Base-by-base conservation (phyloP, 2,797 vertebrate species). In the Holocentrus rufus region DNA sequence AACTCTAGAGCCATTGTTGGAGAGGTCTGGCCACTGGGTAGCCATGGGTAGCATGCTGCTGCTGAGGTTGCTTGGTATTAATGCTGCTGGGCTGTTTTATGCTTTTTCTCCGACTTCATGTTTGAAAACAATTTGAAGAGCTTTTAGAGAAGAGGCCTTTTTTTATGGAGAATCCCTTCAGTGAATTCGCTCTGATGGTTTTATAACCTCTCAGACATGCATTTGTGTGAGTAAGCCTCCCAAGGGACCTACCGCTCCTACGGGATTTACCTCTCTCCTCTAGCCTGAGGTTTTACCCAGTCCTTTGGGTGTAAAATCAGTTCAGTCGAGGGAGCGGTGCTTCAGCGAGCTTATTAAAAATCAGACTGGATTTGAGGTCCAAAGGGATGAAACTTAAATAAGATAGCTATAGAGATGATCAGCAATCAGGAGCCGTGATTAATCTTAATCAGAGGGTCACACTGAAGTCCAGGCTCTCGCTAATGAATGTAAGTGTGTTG, bases 361-460 rank as follows among this genome's bases (percentile, higher is more conserved):
- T 67, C 55, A 60, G 61, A 56, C 42, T 20, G 71, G 60, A 72
- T 87, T 81, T 64, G 1, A 59, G 55, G 75, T 76, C 81, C 65
- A 73, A 56, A 68, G 74, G 72, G 72, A 76, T 72, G 27, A 57
- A 84, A 83, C 52, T 73, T 34, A 56, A 74, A 73, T 70, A 81
- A 78, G 62, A 88, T 77, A 66, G 62, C 54, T 79, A 57, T 72
- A 63, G 82, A 85, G 77, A 86, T 87, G 82, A 92, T 89, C 83
- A 80, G 67, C 81, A 86, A 88, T 91, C 81, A 84, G 68, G 47
- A 79, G 63, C 57, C 11, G 3, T 86, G 74, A 81, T 88, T 89
- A 80, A 87, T 90, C 81, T 85, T 85, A 88, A 92, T 91, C 78
- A 87, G 72, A 86, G 79, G 85, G 88, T 89, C 83, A 81, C 68